Percentiles rank a stretch among this genome's conserved stretches.
Evolutionary conservation across 2,888 invertebrate genomes (phyloP).

Genomic region (Lasioglossum leucozonium): DNA sequence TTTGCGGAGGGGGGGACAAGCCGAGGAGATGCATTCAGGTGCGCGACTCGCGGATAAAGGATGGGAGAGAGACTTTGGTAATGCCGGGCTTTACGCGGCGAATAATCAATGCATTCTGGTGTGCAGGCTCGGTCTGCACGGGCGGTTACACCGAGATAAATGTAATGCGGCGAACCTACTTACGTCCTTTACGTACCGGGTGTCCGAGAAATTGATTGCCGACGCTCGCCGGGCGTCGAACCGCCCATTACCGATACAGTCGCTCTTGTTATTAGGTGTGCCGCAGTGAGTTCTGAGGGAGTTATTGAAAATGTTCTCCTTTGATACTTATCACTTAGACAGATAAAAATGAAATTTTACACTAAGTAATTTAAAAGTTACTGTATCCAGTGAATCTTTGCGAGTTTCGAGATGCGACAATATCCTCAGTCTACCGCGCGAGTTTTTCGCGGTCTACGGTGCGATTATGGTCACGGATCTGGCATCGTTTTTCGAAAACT

Average conservation of each 20-base stretch:
- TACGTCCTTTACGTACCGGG: slow-evolving; percentile 67
- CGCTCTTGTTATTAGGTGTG: neutral
- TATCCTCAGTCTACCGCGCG: neutral
- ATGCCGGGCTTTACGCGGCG: slow-evolving; percentile 76
- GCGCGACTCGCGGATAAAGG: slow-evolving; percentile 75
- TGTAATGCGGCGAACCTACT: slow-evolving; percentile 73
- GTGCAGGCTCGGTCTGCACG: slow-evolving; percentile 63
- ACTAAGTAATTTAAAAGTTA: neutral
- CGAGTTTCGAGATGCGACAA: neutral
- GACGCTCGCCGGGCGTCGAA: neutral
- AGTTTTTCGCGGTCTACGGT: neutral
- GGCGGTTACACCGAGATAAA: slow-evolving; percentile 74
- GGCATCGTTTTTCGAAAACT: neutral
- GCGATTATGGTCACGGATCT: neutral
- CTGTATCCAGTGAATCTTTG: neutral
- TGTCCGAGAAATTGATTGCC: slow-evolving; percentile 56
- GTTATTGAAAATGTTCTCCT: no score
- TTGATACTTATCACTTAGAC: no score
- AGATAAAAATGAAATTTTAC: no score
- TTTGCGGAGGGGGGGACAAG: slow-evolving; percentile 25
- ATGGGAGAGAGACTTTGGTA: slow-evolving; percentile 75
- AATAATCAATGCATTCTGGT: slow-evolving; percentile 80
- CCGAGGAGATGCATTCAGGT: slow-evolving; percentile 73
- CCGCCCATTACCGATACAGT: neutral
- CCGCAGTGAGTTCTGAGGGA: neutral